These are phyloP conservation scores for Eubasilissa regina DNA, from an alignment of 1,140 invertebrate species.

Conservation along the genomic window DNA sequence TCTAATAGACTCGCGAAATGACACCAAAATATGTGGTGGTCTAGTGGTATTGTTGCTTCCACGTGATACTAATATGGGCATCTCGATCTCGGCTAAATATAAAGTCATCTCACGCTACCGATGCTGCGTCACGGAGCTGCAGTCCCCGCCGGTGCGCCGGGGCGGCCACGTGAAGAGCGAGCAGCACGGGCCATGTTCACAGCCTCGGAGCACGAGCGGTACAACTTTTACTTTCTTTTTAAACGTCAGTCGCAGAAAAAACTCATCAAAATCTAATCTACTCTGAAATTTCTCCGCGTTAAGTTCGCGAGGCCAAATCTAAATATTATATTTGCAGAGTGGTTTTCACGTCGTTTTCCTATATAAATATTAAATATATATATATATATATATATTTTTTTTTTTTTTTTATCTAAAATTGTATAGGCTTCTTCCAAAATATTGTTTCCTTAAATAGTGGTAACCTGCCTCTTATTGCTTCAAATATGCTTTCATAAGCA, in stretches of 20 bases:
- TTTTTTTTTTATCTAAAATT: no score
- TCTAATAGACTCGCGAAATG: no score
- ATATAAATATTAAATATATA: no score
- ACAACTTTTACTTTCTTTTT: slow-evolving; percentile 19
- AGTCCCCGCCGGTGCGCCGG: not conserved
- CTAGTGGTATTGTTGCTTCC: no score
- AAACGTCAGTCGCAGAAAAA: not conserved
- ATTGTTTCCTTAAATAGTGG: no score
- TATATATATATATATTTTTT: no score
- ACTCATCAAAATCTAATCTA: slow-evolving; percentile 27
- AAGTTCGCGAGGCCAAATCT: not conserved
- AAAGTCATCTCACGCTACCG: not conserved
- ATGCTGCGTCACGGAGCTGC: slow-evolving; percentile 1
- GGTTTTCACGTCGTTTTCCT: not conserved
- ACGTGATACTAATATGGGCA: not conserved
- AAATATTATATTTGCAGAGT: not conserved
- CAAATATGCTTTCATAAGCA: no score
- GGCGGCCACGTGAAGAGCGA: not conserved
- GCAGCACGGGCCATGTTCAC: no score
- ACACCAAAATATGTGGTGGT: no score
- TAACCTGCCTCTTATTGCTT: no score
- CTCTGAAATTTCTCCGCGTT: slow-evolving; percentile 12
- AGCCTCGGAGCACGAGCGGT: slow-evolving; percentile 5
- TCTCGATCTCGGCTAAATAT: not conserved
- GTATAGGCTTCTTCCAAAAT: no score